These are phyloP conservation scores for Erebia aethiops DNA, from an alignment of 2,888 invertebrate genomes.

Conservation along the genomic window DNA sequence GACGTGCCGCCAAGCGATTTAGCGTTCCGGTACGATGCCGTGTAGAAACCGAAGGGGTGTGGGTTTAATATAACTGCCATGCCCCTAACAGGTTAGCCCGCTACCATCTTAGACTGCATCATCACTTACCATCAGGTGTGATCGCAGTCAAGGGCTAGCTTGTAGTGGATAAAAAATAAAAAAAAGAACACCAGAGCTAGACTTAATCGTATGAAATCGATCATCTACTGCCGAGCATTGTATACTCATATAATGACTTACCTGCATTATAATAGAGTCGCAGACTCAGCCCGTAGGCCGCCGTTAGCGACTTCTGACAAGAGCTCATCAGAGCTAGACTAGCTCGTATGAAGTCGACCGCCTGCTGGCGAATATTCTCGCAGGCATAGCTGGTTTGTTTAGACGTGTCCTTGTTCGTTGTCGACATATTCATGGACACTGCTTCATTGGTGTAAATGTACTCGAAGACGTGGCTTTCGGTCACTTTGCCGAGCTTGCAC, in stretches of 20 bases:
- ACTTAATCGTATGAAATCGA: no score
- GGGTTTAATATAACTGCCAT: no score
- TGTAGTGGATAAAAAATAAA: no score
- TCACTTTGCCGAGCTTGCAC: slow-evolving; percentile 57
- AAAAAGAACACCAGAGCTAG: no score
- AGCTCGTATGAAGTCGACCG: slow-evolving; percentile 53
- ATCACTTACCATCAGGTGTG: no score
- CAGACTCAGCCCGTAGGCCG: slow-evolving; percentile 57
- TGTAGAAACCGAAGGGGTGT: no score
- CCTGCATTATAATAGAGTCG: slow-evolving; percentile 71
- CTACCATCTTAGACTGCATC: no score
- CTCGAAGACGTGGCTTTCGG: slow-evolving; percentile 68
- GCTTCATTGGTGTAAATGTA: slow-evolving; percentile 57
- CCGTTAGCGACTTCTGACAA: slow-evolving; percentile 48
- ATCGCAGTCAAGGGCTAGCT: no score
- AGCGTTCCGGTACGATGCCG: no score
- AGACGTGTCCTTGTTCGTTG: slow-evolving; percentile 20
- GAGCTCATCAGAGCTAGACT: slow-evolving; percentile 56
- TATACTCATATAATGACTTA: slow-evolving; percentile 42
- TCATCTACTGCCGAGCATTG: no score
- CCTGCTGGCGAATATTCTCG: slow-evolving; percentile 55
- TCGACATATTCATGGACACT: slow-evolving; percentile 55
- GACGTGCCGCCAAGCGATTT: no score
- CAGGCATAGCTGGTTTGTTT: slow-evolving; percentile 46
- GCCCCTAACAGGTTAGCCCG: no score